Evolutionary conservation across 2,888 invertebrate genomes (phyloP).

Genomic region (Spilosoma lubricipeda): DNA sequence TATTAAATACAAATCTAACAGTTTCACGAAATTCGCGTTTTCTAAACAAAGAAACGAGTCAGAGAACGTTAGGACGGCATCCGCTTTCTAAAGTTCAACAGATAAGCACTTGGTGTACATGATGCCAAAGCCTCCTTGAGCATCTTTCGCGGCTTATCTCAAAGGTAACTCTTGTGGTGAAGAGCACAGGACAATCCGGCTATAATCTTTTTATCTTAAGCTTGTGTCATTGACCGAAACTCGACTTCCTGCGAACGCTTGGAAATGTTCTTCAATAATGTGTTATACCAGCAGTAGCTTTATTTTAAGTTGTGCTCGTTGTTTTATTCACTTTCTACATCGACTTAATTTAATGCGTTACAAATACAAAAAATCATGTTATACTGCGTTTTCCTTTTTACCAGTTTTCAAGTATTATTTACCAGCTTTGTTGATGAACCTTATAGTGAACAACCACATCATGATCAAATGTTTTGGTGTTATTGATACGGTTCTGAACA

Average conservation of each 20-base stretch:
- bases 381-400: no score
- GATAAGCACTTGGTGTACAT: neutral
- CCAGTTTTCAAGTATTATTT: no score
- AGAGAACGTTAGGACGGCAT: neutral
- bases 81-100: neutral
- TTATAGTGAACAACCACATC: no score
- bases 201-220: constrained; percentile 48
- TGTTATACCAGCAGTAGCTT: neutral
- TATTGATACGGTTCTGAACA: no score
- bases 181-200: constrained; percentile 33
- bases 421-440: no score
- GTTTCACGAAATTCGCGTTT: neutral
- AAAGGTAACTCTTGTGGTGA: constrained; percentile 24
- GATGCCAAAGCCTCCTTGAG: neutral
- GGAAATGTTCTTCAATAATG: neutral
- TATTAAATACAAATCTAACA: no score
- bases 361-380: no score
- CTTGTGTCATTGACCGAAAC: constrained; percentile 35
- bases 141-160: constrained; percentile 31
- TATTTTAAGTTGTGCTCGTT: neutral
- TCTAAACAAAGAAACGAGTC: neutral
- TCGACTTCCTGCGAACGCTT: neutral
- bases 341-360: no score
- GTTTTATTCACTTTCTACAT: no score
- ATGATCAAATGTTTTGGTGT: no score